These are phyloP conservation scores for Ochotona curzoniae DNA, from an alignment of 2,113 vertebrate species.

Conservation along the genomic window DNA sequence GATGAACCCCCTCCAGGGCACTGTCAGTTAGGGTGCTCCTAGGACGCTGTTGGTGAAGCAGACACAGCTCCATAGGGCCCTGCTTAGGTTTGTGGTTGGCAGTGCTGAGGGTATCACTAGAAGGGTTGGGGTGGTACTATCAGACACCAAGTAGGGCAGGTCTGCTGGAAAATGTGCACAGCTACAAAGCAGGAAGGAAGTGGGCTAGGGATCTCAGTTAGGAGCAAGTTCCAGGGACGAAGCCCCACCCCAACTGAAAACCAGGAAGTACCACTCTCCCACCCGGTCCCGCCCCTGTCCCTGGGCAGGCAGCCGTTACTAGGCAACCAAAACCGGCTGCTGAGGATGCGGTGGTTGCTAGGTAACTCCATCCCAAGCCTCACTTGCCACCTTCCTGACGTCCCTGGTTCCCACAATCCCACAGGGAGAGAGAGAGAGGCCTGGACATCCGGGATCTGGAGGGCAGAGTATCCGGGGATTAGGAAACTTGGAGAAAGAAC, in stretches of 20 bases:
- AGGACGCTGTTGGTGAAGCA: too few species aligned
- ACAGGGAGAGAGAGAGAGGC: slow-evolving; percentile 33
- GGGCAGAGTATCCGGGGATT: slow-evolving; percentile 49
- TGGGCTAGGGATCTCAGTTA: neutral
- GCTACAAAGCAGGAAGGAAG: neutral
- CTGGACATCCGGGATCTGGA: slow-evolving; percentile 65
- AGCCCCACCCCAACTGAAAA: slow-evolving; percentile 53
- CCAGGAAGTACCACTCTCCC: slow-evolving; percentile 65
- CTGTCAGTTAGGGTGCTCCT: neutral
- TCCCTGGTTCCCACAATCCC: slow-evolving; percentile 77
- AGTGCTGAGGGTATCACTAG: too few species aligned
- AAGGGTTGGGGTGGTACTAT: neutral
- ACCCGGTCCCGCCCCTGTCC: slow-evolving; percentile 74
- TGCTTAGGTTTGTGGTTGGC: too few species aligned
- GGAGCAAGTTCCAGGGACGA: slow-evolving; percentile 32
- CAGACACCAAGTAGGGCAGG: neutral
- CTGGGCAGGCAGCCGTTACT: slow-evolving; percentile 79
- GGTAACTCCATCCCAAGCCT: slow-evolving; percentile 79
- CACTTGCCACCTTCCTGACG: slow-evolving; percentile 72
- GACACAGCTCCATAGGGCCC: neutral
- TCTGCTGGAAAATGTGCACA: neutral
- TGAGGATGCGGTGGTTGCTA: slow-evolving; percentile 83
- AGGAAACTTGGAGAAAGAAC: slow-evolving; percentile 52
- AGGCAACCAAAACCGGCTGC: slow-evolving; percentile 81
- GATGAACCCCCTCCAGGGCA: neutral